Conservation (phyloP, 2,797 vertebrate species). For the Steatocranus sp. region DNA sequence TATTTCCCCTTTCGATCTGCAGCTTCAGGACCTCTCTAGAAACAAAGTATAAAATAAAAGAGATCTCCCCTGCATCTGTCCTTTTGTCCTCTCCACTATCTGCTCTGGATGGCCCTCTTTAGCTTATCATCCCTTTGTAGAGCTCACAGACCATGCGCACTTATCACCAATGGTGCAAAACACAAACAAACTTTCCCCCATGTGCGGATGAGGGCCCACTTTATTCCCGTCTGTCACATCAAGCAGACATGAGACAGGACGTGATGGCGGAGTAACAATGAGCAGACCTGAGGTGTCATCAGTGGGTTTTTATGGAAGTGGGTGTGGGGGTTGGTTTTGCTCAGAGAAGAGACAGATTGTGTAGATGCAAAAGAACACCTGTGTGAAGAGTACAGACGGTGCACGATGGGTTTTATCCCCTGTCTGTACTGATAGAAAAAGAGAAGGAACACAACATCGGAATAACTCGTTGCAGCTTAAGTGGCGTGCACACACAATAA, state of each 20-base stretch:
- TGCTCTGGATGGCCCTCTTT: constrained; percentile 1
- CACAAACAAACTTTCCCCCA: constrained; percentile 49
- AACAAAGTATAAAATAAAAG: not conserved
- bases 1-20: not conserved
- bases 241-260: constrained; percentile 49
- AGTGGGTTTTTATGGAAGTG: not conserved
- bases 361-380: constrained; percentile 32
- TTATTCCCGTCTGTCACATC: constrained; percentile 35
- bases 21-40: not conserved
- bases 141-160: constrained; percentile 37
- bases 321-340: not conserved
- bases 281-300: constrained; percentile 20
- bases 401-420: constrained; percentile 20
- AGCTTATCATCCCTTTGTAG: constrained; percentile 52
- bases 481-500: not conserved
- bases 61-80: not conserved
- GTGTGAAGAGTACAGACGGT: not conserved
- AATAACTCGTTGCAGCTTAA: not conserved
- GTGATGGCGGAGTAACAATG: constrained; percentile 32
- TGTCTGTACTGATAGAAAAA: constrained; percentile 37
- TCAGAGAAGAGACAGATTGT: constrained; percentile 13
- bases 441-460: not conserved
- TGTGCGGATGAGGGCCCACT: constrained; percentile 16
- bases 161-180: constrained; percentile 67
- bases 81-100: not conserved